Evolutionary conservation across 92 coral and sea anemone genomes (phyloP), one percentile per base, ranked within the genome.

Genomic region (Phymanthus crucifer): DNA sequence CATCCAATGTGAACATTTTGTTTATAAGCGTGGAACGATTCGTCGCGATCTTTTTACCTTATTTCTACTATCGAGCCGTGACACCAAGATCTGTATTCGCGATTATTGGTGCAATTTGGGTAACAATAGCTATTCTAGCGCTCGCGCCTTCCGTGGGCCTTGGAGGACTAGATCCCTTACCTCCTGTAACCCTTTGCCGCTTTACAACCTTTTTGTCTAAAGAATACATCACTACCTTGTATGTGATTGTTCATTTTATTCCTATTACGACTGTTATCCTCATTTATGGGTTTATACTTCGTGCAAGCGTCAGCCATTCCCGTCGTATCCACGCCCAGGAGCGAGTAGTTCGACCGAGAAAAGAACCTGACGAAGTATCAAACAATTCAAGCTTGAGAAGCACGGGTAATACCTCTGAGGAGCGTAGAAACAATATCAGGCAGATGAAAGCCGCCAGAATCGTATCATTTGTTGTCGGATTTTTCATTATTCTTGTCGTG

Each of bases 11-110:
- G 24, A 91, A 74, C 36, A 89, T 91, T 16, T 79, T 89, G 24
- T 89, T 89, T 12, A 89, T 91, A 74, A 91, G 96, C 75, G 64
- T 91, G 21, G 93, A 91, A 50, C 71, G 96, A 27, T 89, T 91
- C 40, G 43, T 89, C 12, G 96, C 93, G 16, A 84, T 91, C 35
- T 83, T 81, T 13, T 89, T 83, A 71, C 93, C 96, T 14, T 91
- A 89, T 78, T 72, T 91, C 9, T 91, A 91, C 74, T 80, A 89
- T 74, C 21, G 70, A 6, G 70, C 72, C 17, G 88, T 86, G 10
- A 89, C 89, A 10, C 66, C 93, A 2, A 80, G 68, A 29, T 61
- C 52, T 16, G 45, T 89, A 1, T 32, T 80, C 37, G 80, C 66
- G 13, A 80, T 70, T 1, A 80, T 86, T 38, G 64, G 46, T 0